Conservation (phyloP, 2,113 vertebrate genomes). For the human region DNA sequence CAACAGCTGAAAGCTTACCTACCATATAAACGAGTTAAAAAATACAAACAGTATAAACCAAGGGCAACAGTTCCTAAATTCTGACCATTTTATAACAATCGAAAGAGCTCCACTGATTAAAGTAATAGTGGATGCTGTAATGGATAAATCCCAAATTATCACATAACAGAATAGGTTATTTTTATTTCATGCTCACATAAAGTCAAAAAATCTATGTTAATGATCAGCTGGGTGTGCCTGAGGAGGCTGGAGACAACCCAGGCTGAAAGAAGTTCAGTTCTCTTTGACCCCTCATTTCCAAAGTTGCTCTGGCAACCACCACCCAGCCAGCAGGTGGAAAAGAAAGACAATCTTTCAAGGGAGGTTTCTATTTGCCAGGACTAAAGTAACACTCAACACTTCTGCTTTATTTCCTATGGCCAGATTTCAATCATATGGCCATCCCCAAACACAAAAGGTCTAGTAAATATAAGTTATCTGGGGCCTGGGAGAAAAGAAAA, state of each 20-base stretch:
- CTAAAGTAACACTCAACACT: conserved; percentile 20
- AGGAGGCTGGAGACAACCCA: neutral
- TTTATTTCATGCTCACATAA: conserved; percentile 35
- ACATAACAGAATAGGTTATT: neutral
- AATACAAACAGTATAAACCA: conserved; percentile 1
- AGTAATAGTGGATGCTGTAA: neutral
- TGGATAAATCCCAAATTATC: neutral
- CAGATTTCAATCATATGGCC: neutral
- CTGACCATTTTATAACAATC: neutral
- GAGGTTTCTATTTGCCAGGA: neutral
- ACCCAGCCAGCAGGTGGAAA: neutral
- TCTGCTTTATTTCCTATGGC: neutral
- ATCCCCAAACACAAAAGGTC: neutral
- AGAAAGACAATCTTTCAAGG: neutral
- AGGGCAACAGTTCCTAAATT: neutral
- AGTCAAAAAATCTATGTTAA: conserved; percentile 2
- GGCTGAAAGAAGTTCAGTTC: neutral
- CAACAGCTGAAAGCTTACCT: conserved; percentile 28
- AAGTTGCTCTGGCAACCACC: conserved; percentile 15
- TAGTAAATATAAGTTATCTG: neutral
- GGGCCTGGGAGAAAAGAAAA: neutral
- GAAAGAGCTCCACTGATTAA: neutral
- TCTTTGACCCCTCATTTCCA: neutral
- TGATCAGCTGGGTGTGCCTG: neutral
- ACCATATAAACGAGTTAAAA: neutral